Evolutionary conservation across 1,140 invertebrate genomes (phyloP).

Genomic region (Drosophila paulistorum): DNA sequence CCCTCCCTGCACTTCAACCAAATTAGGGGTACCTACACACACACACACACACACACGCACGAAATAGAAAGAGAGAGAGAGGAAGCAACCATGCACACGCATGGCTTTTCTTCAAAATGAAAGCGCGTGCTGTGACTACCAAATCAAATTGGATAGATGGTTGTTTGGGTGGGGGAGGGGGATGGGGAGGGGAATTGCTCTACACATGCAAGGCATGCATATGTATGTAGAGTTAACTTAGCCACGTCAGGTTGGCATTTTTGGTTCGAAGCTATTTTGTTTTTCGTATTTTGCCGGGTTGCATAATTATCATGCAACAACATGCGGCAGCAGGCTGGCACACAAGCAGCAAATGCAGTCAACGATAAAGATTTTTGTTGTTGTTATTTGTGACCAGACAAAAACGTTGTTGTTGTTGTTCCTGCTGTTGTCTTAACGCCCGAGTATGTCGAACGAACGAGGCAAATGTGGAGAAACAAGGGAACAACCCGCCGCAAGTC

Average conservation of each 20-base stretch:
- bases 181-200: not conserved
- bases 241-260: slow-evolving; percentile 21
- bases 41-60: too few relatives aligned
- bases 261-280: slow-evolving; percentile 45
- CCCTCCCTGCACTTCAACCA: not conserved
- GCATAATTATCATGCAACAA: slow-evolving; percentile 77
- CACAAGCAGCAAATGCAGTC: slow-evolving; percentile 8
- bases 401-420: slow-evolving; percentile 46
- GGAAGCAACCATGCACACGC: slow-evolving; percentile 33
- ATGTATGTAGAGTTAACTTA: not conserved
- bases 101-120: slow-evolving; percentile 28
- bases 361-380: slow-evolving; percentile 42
- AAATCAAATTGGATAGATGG: slow-evolving; percentile 25
- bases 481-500: slow-evolving; percentile 9
- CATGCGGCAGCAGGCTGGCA: slow-evolving; percentile 49
- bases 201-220: not conserved
- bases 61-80: not conserved
- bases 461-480: slow-evolving; percentile 9
- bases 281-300: slow-evolving; percentile 44
- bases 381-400: slow-evolving; percentile 42
- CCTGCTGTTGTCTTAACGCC: slow-evolving; percentile 46
- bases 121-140: slow-evolving; percentile 54
- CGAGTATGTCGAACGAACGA: slow-evolving; percentile 13
- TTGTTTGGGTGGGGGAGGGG: not conserved
- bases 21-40: not conserved